phyloP scores from a whole-genome alignment of 2,888 invertebrate species.

The Drosophila meridiana region DNA sequence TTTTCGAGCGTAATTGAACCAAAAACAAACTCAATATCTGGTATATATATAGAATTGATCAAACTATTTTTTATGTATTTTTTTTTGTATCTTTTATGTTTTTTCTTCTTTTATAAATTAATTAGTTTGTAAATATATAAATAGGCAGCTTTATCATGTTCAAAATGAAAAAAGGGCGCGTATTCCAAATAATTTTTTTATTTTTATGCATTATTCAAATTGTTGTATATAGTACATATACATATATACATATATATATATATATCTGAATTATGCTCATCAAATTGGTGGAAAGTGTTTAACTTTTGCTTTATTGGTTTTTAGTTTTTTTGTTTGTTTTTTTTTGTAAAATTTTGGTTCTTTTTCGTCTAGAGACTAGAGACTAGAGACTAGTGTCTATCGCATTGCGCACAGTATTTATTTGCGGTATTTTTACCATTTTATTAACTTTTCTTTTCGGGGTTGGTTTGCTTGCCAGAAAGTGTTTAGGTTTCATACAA shows the following conservation, averaged over 20 bases:
- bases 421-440: slow-evolving; percentile 21
- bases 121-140: slow-evolving; percentile 69
- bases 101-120: slow-evolving; percentile 20
- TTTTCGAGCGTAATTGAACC: slow-evolving; percentile 38
- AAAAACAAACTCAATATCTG: slow-evolving; percentile 31
- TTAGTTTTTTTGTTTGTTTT: slow-evolving; percentile 11
- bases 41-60: slow-evolving; percentile 15
- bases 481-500: slow-evolving; percentile 45
- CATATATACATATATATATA: slow-evolving; percentile 39
- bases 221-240: slow-evolving; percentile 45
- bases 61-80: slow-evolving; percentile 41
- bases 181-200: slow-evolving; percentile 47
- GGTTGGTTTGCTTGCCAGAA: slow-evolving; percentile 28
- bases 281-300: slow-evolving; percentile 74
- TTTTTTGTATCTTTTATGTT: not conserved
- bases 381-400: slow-evolving; percentile 57
- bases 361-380: slow-evolving; percentile 68
- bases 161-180: slow-evolving; percentile 56
- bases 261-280: slow-evolving; percentile 50
- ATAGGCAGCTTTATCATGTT: slow-evolving; percentile 69
- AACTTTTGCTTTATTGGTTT: slow-evolving; percentile 42
- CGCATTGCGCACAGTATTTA: slow-evolving; percentile 61
- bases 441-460: slow-evolving; percentile 1
- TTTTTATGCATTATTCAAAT: slow-evolving; percentile 23
- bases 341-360: slow-evolving; percentile 76